These are phyloP conservation scores for Coturnix japonica DNA, from an alignment of 2,113 vertebrate species.

Conservation along the genomic window DNA sequence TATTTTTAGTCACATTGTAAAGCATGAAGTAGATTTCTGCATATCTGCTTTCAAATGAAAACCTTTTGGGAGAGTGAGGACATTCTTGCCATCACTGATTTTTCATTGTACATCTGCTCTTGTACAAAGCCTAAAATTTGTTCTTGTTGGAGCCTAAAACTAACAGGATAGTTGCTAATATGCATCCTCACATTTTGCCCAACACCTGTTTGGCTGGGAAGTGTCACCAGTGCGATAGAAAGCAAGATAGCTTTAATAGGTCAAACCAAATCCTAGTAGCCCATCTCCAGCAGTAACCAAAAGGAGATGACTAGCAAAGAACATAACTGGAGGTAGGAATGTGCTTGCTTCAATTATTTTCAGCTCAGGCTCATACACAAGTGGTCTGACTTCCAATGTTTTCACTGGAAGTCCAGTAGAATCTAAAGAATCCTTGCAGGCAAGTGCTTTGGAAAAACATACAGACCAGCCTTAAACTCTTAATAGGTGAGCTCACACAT, in stretches of 20 bases:
- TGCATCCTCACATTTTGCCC: background rate
- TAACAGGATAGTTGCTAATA: background rate
- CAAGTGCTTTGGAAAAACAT: fast-evolving
- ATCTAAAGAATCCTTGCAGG: background rate
- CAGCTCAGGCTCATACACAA: background rate
- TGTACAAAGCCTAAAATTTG: background rate
- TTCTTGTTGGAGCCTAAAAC: background rate
- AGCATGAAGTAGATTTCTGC: background rate
- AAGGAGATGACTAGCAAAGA: background rate
- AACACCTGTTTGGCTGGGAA: background rate
- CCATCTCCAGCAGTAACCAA: background rate
- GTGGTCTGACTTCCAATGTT: background rate
- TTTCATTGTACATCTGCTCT: background rate
- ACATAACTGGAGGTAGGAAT: background rate
- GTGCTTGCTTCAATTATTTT: background rate
- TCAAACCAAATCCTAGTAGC: background rate
- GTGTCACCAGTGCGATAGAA: background rate
- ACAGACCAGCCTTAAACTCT: background rate
- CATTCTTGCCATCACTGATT: background rate
- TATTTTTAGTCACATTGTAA: background rate
- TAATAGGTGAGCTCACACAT: background rate
- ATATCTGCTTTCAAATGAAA: background rate
- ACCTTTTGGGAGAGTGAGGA: background rate
- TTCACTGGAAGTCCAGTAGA: background rate
- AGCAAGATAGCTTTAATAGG: background rate